These are phyloP conservation scores for Sycophaga agraensis DNA, from an alignment of 1,140 invertebrate species.

Conservation along the genomic window DNA sequence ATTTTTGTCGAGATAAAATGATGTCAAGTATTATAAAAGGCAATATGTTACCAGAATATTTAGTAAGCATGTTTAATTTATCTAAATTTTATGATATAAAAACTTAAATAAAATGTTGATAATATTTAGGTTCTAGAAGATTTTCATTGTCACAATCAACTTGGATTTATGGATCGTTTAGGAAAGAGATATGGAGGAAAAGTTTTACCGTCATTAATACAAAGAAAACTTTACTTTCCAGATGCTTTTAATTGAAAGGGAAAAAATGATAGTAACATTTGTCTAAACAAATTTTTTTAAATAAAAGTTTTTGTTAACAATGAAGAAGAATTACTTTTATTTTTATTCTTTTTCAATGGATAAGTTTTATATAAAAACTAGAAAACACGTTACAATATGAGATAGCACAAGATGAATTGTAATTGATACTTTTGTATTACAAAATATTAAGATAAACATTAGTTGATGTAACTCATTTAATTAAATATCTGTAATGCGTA, in stretches of 20 bases:
- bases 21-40: conserved; percentile 42
- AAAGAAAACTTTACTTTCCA: conserved; percentile 36
- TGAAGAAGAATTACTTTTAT: conserved; percentile 10
- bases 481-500: conserved; percentile 15
- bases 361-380: conserved; percentile 5
- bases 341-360: not conserved
- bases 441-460: conserved; percentile 10
- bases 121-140: conserved; percentile 43
- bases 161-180: conserved; percentile 51
- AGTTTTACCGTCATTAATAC: conserved; percentile 45
- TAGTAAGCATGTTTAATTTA: conserved; percentile 37
- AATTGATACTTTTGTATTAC: not conserved
- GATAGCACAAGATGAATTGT: not conserved
- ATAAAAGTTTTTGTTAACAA: conserved; percentile 1
- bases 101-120: conserved; percentile 24
- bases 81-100: not conserved
- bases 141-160: conserved; percentile 46
- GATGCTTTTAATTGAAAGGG: conserved; percentile 11
- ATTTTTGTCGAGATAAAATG: conserved; percentile 42
- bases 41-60: conserved; percentile 51
- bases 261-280: too few species aligned
- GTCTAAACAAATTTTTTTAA: not conserved
- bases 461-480: conserved; percentile 11
- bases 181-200: conserved; percentile 50
- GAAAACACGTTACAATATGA: conserved; percentile 17